phyloP scores from a whole-genome alignment of 30 jellyfish, hydroid and myxozoan species.

The Turritopsis rubra region DNA sequence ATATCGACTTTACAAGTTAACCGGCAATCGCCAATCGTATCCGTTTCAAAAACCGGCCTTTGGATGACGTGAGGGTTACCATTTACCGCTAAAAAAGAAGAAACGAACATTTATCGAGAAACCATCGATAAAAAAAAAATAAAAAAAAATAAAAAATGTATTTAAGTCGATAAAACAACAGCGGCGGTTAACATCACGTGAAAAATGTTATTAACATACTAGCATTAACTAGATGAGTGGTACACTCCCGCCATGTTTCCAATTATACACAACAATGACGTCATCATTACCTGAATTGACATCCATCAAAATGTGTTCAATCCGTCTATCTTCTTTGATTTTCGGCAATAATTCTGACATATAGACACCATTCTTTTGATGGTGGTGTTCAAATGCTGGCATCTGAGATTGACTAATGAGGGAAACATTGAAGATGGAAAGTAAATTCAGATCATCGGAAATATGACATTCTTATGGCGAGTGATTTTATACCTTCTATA shows the following conservation, averaged over 20 bases:
- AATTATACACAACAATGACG: not conserved
- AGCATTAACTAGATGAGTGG: not conserved
- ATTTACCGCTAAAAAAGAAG: constrained; percentile 46
- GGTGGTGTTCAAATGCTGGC: constrained; percentile 58
- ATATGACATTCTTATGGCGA: too few relatives aligned
- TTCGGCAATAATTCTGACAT: constrained; percentile 48
- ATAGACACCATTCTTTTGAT: constrained; percentile 66
- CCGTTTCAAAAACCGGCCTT: constrained; percentile 80
- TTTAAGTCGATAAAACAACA: not conserved
- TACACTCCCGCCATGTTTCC: too few relatives aligned
- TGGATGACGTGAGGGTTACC: constrained; percentile 54
- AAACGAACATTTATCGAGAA: not conserved
- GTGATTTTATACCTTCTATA: too few relatives aligned
- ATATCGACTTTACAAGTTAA: constrained; percentile 39
- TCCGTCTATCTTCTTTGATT: constrained; percentile 47
- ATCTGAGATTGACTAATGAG: constrained; percentile 24
- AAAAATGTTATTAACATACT: too few relatives aligned
- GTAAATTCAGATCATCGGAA: not conserved
- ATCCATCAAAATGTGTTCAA: constrained; percentile 76
- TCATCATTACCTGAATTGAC: constrained; percentile 57
- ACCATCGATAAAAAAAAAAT: not conserved
- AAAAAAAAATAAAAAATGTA: too few relatives aligned
- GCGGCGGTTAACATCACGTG: too few relatives aligned
- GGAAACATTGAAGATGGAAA: not conserved
- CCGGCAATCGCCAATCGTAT: constrained; percentile 75